Base-by-base conservation (phyloP, 2,888 invertebrate species). In the Subacronicta megacephala region DNA sequence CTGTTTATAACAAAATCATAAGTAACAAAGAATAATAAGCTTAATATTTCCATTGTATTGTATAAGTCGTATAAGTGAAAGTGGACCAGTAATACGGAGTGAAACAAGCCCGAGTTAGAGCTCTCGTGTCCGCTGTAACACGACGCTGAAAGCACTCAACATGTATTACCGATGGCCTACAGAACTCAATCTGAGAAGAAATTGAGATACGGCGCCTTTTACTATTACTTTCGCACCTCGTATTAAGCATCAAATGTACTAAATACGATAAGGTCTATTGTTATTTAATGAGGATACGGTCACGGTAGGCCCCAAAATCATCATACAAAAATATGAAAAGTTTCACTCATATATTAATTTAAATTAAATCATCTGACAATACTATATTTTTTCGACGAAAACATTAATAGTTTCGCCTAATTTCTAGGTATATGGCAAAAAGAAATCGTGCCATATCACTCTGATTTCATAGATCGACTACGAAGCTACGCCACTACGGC, bases 121-220 rank as follows among this genome's bases (percentile, higher is more conserved):
- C 20, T 56, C 29, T 4, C 29, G 5, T 18, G 37, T 16, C 18
- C 47, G 40, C 9, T 33, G 38, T 36, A 47, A 45, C 15, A 10
- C 37, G 33, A 35, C 26, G 37, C 53, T 29, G 40, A 43, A 38
- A 49, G 62, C 66, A 50, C 71, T 67, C 50, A 7, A 37, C 50
- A 35, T 50, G 53, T 47, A 44, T 51, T 64, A 62, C 42, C 42
- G 26, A 20, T 33, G 29, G 12, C 16, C 26, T 40, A 23, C 23
- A 7, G 15, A 13, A 12, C n/a, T 7, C 13, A 38, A 44, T 3
- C 16, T 31, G 9, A 49, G 9, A 26, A 40, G 9, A 31, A 9
- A 7, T 7, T 17, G 7, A 31, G 26, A 31, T 20, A 17, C 5
- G 10, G 16, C 23, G 7, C 12, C n/a, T 46, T 16, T 7, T 4